Base-by-base conservation (phyloP, 2,888 invertebrate genomes). In the Dolomedes plantarius region DNA sequence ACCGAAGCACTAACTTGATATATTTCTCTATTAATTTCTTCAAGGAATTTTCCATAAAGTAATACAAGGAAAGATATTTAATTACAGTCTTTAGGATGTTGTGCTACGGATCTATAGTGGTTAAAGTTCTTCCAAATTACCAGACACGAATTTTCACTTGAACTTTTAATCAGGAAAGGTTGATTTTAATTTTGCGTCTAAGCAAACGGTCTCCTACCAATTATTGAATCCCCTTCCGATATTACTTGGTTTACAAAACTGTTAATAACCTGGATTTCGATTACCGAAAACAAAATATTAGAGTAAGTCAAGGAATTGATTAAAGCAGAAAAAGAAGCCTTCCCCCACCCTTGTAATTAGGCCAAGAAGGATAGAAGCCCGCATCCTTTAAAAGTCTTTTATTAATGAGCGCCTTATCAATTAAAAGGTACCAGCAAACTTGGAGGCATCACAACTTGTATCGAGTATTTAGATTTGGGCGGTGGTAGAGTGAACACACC, bases 381-480 rank as follows among this genome's bases (percentile, higher is more conserved):
- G 69, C 64, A 73, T 78, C 85, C 64, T 83, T 83, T 83, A 73
- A 77, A 79, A 86, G 78, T 78, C 85, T 67, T 75, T 82, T 85
- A 85, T 85, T 85, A 85, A 77, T 67, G 83, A 77, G 77, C 68
- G 67, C 77, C 78, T 86, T 86, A 86, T 86, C 85, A 86, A 86
- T 86, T 78, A 86, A 86, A 86, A 86, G 74, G 73, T 64, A 77
- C 65, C 73, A 65, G 71, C 46, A 82, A 82, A 76, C 75, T 82
- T 76, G 56, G 75, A 39, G 41, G 27, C 69, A 81, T 69, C 69
- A 39, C 27, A 76, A 82, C 76, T 76, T 82, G 76, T 82, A 82
- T 82, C 76, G 82, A 46, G 71, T 77, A 77, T 85, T 85, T 85
- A 65, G 82, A 83, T 83, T 83, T 77, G 71, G 39, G 46, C 68